Percentiles rank a stretch among this genome's conserved stretches.
Evolutionary conservation across 2,113 vertebrate genomes (phyloP).

Genomic region (Craseonycteris thonglongyai): DNA sequence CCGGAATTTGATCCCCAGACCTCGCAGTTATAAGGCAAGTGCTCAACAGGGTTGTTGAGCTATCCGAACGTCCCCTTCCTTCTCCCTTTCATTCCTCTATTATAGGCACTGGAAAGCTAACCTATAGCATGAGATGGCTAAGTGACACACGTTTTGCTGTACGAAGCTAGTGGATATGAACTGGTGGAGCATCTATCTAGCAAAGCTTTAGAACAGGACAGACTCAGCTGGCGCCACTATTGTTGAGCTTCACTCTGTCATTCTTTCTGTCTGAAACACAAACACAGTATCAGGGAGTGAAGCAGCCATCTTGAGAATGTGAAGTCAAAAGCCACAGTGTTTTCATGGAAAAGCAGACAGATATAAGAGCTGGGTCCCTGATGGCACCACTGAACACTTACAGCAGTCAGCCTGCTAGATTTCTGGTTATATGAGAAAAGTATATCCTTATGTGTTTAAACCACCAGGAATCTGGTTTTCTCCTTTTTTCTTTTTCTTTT

Average conservation of each 20-base stretch:
- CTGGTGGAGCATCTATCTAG: background rate
- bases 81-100: background rate
- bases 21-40: no score
- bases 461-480: background rate
- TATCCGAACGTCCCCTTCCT: no score
- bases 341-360: background rate
- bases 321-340: background rate
- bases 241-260: background rate
- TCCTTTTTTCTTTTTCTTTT: no score
- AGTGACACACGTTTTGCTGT: background rate
- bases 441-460: background rate
- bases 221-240: fast-evolving
- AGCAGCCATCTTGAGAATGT: background rate
- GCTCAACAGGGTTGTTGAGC: no score
- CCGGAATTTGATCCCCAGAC: no score
- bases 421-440: background rate
- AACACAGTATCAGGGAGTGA: background rate
- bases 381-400: background rate
- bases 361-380: background rate
- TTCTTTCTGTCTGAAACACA: background rate
- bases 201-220: background rate
- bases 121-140: background rate
- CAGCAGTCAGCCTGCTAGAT: background rate
- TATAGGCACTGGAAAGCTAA: background rate
- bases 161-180: background rate